A percentile compares a stretch with the other conserved stretches of the same genome.
phyloP scores from a whole-genome alignment of 1,140 invertebrate species.

The Scylla paramamosain region DNA sequence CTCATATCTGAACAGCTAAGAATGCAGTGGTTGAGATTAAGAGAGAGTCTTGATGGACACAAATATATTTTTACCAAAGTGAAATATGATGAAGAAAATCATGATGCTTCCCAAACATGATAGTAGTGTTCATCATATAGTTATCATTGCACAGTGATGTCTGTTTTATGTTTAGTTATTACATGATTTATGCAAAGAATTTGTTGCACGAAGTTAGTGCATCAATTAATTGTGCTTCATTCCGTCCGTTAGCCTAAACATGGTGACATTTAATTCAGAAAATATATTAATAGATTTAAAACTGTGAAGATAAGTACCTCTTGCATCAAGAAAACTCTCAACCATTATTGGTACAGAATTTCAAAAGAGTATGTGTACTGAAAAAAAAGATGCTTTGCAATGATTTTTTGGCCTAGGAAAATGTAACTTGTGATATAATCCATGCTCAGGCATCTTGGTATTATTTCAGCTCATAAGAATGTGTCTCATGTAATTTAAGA shows the following conservation, averaged over 20 bases:
- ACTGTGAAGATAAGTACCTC: too few species aligned
- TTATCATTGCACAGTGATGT: neutral
- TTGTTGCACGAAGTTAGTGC: neutral
- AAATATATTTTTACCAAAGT: neutral
- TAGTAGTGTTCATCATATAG: neutral
- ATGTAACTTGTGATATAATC: too few species aligned
- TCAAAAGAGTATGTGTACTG: too few species aligned
- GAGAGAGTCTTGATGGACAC: neutral
- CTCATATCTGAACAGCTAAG: neutral
- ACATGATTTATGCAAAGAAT: neutral
- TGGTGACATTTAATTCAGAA: neutral
- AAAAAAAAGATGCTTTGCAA: too few species aligned
- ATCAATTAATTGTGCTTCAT: neutral
- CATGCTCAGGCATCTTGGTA: neutral
- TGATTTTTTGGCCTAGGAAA: too few species aligned
- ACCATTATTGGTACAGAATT: too few species aligned
- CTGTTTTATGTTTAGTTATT: neutral
- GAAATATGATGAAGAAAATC: neutral
- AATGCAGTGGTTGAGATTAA: neutral
- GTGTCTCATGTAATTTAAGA: neutral
- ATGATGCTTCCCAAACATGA: neutral
- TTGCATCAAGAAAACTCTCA: too few species aligned
- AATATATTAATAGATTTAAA: too few species aligned
- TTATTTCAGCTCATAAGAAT: neutral
- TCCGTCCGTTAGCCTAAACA: neutral